phyloP scores from a whole-genome alignment of 2,797 vertebrate genomes.

The Danio tinwini region DNA sequence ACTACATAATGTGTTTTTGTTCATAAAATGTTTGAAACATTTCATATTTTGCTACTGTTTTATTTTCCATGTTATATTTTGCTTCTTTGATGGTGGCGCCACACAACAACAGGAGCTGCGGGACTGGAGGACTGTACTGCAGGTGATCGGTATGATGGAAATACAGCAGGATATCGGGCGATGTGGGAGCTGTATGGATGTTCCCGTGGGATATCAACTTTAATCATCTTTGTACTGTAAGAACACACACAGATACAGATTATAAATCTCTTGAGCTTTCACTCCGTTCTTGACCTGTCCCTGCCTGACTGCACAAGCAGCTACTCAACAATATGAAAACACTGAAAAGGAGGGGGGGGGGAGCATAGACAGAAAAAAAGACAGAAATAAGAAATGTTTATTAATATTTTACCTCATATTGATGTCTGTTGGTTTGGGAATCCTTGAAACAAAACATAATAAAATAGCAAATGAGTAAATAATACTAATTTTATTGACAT shows the following conservation, averaged over 20 bases:
- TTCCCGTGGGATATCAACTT: conserved; percentile 67
- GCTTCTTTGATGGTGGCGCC: conserved; percentile 30
- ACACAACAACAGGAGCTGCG: conserved; percentile 68
- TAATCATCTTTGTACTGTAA: conserved; percentile 71
- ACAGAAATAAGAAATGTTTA: background rate
- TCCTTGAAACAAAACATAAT: conserved; percentile 45
- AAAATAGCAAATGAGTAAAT: background rate
- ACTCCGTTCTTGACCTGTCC: conserved; percentile 1
- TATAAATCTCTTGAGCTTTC: conserved; percentile 24
- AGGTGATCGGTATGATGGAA: conserved; percentile 76
- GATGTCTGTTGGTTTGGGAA: conserved; percentile 56
- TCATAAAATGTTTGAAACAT: background rate
- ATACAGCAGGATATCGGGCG: conserved; percentile 72
- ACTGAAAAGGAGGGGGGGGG: background rate
- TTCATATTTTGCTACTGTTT: background rate
- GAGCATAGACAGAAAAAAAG: background rate
- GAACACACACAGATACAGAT: conserved; percentile 42
- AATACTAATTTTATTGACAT: background rate
- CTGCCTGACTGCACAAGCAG: background rate
- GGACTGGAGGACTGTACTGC: conserved; percentile 63
- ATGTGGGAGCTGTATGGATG: conserved; percentile 85
- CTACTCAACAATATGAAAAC: background rate
- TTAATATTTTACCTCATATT: conserved; percentile 49
- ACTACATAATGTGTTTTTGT: background rate
- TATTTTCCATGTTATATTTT: conserved; percentile 5